Conservation (phyloP, 2,113 vertebrate genomes). For the Sclerurus mexicanus region DNA sequence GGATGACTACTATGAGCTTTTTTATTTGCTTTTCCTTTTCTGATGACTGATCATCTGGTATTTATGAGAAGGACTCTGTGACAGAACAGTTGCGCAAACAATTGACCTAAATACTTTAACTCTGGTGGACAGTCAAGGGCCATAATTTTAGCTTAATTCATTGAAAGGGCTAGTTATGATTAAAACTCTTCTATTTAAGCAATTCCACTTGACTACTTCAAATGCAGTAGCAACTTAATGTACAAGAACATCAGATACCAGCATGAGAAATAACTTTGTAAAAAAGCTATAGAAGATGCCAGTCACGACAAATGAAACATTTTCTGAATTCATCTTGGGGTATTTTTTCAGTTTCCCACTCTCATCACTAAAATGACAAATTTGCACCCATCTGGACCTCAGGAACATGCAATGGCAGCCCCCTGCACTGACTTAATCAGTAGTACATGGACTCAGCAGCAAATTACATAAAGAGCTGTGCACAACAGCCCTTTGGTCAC, state of each 20-base stretch:
- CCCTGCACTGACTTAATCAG: neutral
- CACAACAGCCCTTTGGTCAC: neutral
- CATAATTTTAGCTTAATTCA: neutral
- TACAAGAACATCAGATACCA: neutral
- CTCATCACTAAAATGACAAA: neutral
- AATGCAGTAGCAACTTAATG: neutral
- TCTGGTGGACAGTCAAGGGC: neutral
- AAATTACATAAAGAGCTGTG: neutral
- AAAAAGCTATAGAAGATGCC: neutral
- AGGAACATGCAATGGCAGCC: neutral
- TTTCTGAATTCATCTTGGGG: neutral
- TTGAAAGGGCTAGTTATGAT: neutral
- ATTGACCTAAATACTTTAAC: slow-evolving; percentile 16
- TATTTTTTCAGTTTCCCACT: neutral
- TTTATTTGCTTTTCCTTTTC: neutral
- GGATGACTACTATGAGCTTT: neutral
- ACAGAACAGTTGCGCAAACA: neutral
- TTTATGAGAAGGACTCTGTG: slow-evolving; percentile 8
- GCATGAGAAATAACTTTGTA: neutral
- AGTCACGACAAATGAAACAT: neutral
- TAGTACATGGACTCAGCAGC: neutral
- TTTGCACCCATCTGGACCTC: neutral
- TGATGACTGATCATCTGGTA: slow-evolving; percentile 1
- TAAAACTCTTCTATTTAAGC: neutral
- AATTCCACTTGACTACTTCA: neutral